These are phyloP conservation scores for Druon quercuslanigerum DNA, from an alignment of 1,140 invertebrate species.

Conservation along the genomic window DNA sequence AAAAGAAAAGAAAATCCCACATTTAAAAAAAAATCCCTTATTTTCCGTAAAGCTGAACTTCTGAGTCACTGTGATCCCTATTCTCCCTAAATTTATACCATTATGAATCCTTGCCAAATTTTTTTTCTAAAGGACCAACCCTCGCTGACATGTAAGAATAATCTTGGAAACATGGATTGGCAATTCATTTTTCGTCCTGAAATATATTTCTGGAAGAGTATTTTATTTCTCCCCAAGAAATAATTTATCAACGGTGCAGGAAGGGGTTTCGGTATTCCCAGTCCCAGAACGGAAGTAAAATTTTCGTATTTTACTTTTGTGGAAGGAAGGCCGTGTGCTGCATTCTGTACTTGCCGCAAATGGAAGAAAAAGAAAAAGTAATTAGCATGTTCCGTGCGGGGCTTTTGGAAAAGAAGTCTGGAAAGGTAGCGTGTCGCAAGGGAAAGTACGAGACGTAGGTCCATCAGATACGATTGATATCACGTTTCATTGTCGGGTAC, in stretches of 20 bases:
- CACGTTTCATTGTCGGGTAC: slow-evolving; percentile 47
- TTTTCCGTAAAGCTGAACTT: no score
- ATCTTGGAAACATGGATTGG: no score
- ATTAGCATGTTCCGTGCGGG: slow-evolving; percentile 39
- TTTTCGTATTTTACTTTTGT: no score
- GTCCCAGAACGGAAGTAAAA: no score
- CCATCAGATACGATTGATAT: slow-evolving; percentile 47
- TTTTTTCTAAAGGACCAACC: no score
- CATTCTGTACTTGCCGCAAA: slow-evolving; percentile 7
- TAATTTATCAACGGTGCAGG: background rate
- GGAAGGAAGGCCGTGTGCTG: background rate
- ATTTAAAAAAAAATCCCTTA: no score
- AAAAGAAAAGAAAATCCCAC: no score
- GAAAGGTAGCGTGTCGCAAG: slow-evolving; percentile 37
- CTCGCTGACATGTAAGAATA: no score
- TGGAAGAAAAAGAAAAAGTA: slow-evolving; percentile 30
- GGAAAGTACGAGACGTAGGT: slow-evolving; percentile 36
- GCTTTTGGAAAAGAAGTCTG: background rate
- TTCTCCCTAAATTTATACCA: no score
- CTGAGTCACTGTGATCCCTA: no score
- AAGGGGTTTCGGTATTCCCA: background rate
- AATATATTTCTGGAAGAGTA: no score
- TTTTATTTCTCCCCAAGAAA: slow-evolving; percentile 1
- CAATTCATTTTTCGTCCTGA: background rate
- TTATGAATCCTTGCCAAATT: no score